phyloP scores from a whole-genome alignment of 2,888 invertebrate species.

The Limnephilus marmoratus region DNA sequence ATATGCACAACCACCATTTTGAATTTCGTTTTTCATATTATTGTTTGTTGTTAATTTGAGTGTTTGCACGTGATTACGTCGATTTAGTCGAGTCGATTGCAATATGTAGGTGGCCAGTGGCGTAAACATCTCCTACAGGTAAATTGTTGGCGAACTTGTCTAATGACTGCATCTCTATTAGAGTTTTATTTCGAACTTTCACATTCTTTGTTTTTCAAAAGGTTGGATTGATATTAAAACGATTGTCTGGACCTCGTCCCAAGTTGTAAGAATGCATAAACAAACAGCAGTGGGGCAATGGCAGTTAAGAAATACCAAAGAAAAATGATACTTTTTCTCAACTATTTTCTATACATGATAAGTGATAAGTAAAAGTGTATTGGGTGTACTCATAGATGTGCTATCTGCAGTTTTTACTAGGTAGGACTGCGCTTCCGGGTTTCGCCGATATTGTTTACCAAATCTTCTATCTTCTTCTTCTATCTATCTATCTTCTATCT shows the following conservation, averaged over 20 bases:
- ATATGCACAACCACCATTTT: background rate
- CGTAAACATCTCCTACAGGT: background rate
- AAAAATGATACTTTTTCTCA: no score
- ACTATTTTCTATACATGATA: no score
- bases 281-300: background rate
- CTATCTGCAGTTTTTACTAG: no score
- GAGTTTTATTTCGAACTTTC: background rate
- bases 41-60: background rate
- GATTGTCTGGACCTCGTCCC: background rate
- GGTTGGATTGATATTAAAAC: background rate
- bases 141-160: background rate
- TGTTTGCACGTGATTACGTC: background rate
- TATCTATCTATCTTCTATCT: no score
- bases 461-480: no score
- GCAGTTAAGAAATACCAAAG: background rate
- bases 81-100: background rate
- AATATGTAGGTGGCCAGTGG: background rate
- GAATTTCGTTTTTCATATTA: background rate
- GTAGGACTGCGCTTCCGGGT: no score
- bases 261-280: background rate
- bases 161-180: background rate
- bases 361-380: no score
- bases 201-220: background rate
- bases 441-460: no score
- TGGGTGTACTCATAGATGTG: no score